These are phyloP conservation scores for Onychostruthus taczanowskii DNA, from an alignment of 2,113 vertebrate species.

Conservation along the genomic window DNA sequence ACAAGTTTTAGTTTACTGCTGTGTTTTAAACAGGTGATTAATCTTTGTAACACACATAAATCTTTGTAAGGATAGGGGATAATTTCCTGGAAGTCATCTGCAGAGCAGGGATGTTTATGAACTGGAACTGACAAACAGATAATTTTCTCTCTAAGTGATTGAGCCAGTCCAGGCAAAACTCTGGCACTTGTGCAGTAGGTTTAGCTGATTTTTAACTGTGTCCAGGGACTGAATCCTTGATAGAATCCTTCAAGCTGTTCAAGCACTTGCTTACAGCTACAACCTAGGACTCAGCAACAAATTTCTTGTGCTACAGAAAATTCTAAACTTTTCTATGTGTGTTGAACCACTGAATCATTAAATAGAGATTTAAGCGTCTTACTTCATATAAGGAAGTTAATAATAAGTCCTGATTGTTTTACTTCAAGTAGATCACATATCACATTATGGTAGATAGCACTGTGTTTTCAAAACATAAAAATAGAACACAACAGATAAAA, in stretches of 20 bases:
- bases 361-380: background rate
- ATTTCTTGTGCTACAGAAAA: background rate
- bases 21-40: background rate
- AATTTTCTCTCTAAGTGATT: background rate
- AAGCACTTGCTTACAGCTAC: background rate
- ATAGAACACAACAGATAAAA: background rate
- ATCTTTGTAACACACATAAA: background rate
- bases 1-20: background rate
- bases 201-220: background rate
- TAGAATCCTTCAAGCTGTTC: background rate
- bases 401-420: background rate
- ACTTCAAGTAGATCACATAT: background rate
- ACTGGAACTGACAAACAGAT: background rate
- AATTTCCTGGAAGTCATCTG: background rate
- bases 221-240: background rate
- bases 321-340: background rate
- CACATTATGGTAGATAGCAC: background rate
- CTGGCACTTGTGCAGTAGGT: background rate
- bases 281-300: background rate
- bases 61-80: background rate
- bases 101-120: background rate
- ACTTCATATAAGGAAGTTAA: background rate
- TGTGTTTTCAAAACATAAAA: background rate
- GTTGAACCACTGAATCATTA: background rate
- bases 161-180: background rate